These are phyloP conservation scores for Sitta carolinensis DNA, from an alignment of 2,797 vertebrate genomes.

Conservation along the genomic window DNA sequence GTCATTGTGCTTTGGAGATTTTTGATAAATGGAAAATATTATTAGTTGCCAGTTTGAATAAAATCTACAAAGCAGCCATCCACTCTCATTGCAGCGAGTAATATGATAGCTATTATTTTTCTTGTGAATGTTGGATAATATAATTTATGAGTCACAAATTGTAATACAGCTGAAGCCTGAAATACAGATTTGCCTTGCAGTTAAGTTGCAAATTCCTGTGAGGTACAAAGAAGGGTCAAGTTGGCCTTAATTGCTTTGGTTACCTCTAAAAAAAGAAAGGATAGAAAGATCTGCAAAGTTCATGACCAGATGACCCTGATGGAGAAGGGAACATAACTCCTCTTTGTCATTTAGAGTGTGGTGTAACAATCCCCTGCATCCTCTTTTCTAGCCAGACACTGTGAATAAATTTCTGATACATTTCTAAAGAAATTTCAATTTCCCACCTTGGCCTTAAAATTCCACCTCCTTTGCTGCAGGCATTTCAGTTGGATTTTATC, in stretches of 20 bases:
- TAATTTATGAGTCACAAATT: slow-evolving; percentile 34
- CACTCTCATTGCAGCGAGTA: background rate
- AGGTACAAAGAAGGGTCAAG: background rate
- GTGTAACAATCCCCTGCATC: background rate
- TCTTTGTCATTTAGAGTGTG: background rate
- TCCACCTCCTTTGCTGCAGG: background rate
- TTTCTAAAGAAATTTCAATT: background rate
- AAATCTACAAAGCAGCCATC: background rate
- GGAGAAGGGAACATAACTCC: background rate
- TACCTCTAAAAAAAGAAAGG: background rate
- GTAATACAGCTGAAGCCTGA: background rate
- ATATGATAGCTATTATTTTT: slow-evolving; percentile 44
- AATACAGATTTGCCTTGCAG: background rate
- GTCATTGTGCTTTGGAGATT: slow-evolving; percentile 10
- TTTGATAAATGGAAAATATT: slow-evolving; percentile 31
- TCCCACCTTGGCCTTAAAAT: background rate
- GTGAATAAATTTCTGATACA: background rate
- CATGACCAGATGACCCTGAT: rapidly evolving
- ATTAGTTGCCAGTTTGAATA: slow-evolving; percentile 25
- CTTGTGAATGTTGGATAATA: background rate
- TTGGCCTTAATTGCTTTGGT: background rate
- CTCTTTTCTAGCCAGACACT: background rate
- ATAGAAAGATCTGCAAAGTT: background rate
- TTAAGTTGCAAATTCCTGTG: background rate
- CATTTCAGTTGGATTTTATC: background rate